Evolutionary conservation across 2,888 invertebrate species (phyloP).

Genomic region (Lydus trimaculatus): DNA sequence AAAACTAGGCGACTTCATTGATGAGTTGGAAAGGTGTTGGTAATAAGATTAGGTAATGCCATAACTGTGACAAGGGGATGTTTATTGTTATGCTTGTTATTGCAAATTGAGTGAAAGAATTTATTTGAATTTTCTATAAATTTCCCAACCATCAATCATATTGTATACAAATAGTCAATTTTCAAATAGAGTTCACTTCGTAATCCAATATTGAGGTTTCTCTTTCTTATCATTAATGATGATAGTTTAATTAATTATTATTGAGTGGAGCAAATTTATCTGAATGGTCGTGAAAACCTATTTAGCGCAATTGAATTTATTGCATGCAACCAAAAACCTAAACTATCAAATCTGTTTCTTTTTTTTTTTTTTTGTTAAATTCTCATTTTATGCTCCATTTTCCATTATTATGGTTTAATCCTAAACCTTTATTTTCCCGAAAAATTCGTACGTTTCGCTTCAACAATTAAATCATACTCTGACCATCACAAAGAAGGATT

Average conservation of each 20-base stretch:
- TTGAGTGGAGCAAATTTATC: not conserved
- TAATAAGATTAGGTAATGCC: not conserved
- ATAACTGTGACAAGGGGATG: not conserved
- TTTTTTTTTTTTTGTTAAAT: not conserved
- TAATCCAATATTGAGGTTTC: not conserved
- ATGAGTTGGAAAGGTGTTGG: not conserved
- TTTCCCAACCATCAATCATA: not conserved
- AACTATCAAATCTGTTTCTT: not conserved
- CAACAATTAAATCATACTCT: not conserved
- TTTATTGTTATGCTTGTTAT: not conserved
- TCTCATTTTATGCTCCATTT: not conserved
- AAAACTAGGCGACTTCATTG: not conserved
- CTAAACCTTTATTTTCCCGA: not conserved
- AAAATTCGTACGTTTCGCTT: not conserved
- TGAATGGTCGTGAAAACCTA: not conserved
- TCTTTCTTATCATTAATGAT: not conserved
- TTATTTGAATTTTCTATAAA: not conserved
- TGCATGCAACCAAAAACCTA: not conserved
- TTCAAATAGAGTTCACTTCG: not conserved
- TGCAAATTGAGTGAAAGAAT: not conserved
- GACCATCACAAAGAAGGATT: slow-evolving; percentile 12
- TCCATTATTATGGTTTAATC: not conserved
- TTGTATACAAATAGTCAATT: not conserved
- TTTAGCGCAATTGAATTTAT: not conserved
- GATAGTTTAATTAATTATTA: not conserved